Evolutionary conservation across 1,140 invertebrate genomes (phyloP), one percentile per base, ranked within the genome.

Genomic region (Linepithema humile): DNA sequence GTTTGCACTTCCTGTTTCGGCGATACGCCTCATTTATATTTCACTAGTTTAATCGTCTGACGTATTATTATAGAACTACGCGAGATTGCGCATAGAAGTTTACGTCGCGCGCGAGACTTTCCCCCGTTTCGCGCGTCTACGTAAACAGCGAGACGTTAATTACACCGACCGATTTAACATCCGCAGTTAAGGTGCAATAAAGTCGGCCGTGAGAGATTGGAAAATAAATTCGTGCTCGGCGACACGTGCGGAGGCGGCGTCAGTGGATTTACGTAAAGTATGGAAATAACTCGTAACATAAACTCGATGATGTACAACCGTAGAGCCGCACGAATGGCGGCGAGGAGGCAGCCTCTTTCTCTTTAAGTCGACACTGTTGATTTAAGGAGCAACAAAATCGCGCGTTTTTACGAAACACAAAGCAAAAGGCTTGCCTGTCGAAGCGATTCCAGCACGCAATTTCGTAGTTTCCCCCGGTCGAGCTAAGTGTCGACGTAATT

Each of bases 251-350:
- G 60, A 74, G 86, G 86, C 86, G 85, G 82, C 43, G 17, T 45
- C 64, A 50, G 57, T 50, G 70, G 72, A 85, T 80, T 78, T 60
- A 60, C 65, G 59, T 88, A 88, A 88, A 88, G 73, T 85, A 88
- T 85, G 78, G 57, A 83, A 88, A 83, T 88, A 88, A 88, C 77
- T 69, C 59, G 53, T n/a, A 55, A 82, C 73, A 82, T 88, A 89
- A 88, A 88, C 87, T 88, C 57, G 57, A 82, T 73, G 65, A 87
- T 62, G 82, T 77, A 86, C 40, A 38, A 29, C 12, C 73, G 9
- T 57, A 43, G 78, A 43, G n/a, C 45, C 35, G 50, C 17, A 73
- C 15, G 38, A 82, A 65, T n/a, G 29, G 38, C 15, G 40, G n/a
- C n/a, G n/a, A n/a, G 32, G 40, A 65, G 23, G 60, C 48, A 29